A percentile compares a stretch with the other conserved stretches of the same genome.
Evolutionary conservation across 37 sponge, comb jelly and placozoan species (phyloP).

Genomic region (Chondrilla cf. caribensis): DNA sequence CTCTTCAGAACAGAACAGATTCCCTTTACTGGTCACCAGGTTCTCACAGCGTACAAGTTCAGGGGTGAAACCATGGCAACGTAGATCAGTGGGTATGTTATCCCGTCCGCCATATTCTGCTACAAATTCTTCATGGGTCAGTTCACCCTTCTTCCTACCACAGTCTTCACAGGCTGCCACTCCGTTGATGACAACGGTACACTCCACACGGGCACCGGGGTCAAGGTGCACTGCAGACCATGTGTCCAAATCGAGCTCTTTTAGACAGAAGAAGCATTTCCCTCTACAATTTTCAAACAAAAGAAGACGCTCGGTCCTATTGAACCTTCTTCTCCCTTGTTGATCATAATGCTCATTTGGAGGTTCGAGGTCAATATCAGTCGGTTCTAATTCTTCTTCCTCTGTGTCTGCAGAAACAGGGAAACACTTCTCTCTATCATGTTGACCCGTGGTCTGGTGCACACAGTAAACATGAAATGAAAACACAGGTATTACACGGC

Average conservation of each 20-base stretch:
- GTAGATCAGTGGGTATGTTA: neutral
- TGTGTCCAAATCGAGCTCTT: neutral
- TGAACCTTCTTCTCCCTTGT: neutral
- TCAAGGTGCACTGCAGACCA: neutral
- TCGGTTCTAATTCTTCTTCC: no score
- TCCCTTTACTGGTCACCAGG: neutral
- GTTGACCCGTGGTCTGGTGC: no score
- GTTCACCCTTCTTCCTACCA: neutral
- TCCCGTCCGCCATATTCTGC: neutral
- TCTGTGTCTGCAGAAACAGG: no score
- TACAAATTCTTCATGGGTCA: neutral
- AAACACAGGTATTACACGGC: no score
- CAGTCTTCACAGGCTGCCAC: constrained; percentile 1
- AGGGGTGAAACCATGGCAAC: constrained; percentile 7
- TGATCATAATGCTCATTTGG: no score
- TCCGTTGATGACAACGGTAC: neutral
- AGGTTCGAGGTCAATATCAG: no score
- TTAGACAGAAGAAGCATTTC: constrained; percentile 11
- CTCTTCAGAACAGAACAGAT: neutral
- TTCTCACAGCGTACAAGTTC: constrained; percentile 8
- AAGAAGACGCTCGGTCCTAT: neutral
- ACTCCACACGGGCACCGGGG: neutral
- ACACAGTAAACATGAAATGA: no score
- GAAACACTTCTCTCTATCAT: no score
- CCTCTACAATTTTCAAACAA: neutral